Evolutionary conservation across 1,140 invertebrate species (phyloP).

Genomic region (Lordiphosa collinella): DNA sequence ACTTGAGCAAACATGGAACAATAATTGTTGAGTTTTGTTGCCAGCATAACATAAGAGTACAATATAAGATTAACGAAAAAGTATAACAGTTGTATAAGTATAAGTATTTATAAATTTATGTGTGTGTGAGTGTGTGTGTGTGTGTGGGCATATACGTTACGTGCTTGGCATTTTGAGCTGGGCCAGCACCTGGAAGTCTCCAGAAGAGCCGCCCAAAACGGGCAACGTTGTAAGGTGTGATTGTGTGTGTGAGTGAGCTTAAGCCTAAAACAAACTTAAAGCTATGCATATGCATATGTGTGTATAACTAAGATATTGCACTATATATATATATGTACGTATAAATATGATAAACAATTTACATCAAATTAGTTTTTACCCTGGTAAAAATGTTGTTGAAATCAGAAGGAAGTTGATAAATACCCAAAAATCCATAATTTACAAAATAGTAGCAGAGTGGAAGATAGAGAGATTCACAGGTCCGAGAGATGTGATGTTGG

Average conservation of each 20-base stretch:
- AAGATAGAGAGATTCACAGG: too few relatives aligned
- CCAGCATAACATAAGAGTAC: constrained; percentile 33
- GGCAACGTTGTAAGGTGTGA: constrained; percentile 44
- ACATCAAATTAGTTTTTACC: constrained; percentile 39
- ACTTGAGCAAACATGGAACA: constrained; percentile 49
- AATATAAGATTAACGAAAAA: constrained; percentile 46
- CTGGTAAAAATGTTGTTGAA: neutral
- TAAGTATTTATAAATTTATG: constrained; percentile 28
- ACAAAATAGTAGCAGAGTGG: too few relatives aligned
- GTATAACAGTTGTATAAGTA: constrained; percentile 46
- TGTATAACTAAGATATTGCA: constrained; percentile 66
- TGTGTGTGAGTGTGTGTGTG: constrained; percentile 20
- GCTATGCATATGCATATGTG: constrained; percentile 34
- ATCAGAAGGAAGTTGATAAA: neutral
- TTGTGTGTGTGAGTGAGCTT: constrained; percentile 36
- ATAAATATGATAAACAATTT: constrained; percentile 70
- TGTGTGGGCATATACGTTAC: constrained; percentile 22
- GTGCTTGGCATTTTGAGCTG: constrained; percentile 45
- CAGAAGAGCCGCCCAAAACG: constrained; percentile 47
- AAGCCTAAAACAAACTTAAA: constrained; percentile 62
- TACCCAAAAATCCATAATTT: too few relatives aligned
- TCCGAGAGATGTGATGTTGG: too few relatives aligned
- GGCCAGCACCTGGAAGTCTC: constrained; percentile 53
- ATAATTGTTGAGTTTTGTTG: constrained; percentile 16
- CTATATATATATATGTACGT: constrained; percentile 51